Percentiles rank a stretch among this genome's conserved stretches.
Conservation (phyloP, 2,113 vertebrate genomes). For the Ptychochromis oligacanthus region DNA sequence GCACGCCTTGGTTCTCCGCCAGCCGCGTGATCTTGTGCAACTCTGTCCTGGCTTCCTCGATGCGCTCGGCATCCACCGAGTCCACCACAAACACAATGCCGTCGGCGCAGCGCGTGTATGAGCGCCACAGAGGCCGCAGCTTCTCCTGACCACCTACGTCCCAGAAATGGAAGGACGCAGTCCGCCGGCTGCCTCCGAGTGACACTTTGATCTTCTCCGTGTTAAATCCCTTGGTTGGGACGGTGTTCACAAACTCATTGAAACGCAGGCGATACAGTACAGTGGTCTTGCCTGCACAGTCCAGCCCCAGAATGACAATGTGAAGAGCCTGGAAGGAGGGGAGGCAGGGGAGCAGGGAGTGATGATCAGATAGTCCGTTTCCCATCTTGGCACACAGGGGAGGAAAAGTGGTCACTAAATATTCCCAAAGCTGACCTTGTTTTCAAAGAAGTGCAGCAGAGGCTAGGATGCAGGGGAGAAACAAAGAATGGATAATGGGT, state of each 20-base stretch:
- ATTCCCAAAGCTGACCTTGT: conserved; percentile 47
- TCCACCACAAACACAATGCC: conserved; percentile 96
- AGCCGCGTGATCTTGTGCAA: conserved; percentile 94
- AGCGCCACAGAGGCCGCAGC: conserved; percentile 92
- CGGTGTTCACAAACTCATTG: conserved; percentile 95
- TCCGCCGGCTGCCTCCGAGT: conserved; percentile 80
- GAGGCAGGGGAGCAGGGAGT: conserved; percentile 84
- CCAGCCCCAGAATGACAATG: conserved; percentile 92
- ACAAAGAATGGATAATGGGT: conserved; percentile 32
- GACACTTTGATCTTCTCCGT: conserved; percentile 91
- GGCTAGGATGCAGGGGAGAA: conserved; percentile 37
- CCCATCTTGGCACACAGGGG: conserved; percentile 82
- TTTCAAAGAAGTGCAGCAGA: conserved; percentile 37
- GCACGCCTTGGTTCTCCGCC: conserved; percentile 94
- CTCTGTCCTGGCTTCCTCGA: conserved; percentile 95
- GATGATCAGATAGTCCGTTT: conserved; percentile 91
- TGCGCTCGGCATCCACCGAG: conserved; percentile 90
- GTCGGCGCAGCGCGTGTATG: conserved; percentile 92
- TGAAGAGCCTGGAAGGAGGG: conserved; percentile 91
- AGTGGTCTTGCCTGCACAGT: conserved; percentile 93
- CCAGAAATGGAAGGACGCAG: conserved; percentile 94
- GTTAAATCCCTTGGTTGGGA: conserved; percentile 96
- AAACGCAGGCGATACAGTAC: conserved; percentile 93
- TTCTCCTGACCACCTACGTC: conserved; percentile 97
- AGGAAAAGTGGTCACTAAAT: conserved; percentile 36